Evolutionary conservation across 2,113 vertebrate genomes (phyloP).

Genomic region (Blennius ocellaris): DNA sequence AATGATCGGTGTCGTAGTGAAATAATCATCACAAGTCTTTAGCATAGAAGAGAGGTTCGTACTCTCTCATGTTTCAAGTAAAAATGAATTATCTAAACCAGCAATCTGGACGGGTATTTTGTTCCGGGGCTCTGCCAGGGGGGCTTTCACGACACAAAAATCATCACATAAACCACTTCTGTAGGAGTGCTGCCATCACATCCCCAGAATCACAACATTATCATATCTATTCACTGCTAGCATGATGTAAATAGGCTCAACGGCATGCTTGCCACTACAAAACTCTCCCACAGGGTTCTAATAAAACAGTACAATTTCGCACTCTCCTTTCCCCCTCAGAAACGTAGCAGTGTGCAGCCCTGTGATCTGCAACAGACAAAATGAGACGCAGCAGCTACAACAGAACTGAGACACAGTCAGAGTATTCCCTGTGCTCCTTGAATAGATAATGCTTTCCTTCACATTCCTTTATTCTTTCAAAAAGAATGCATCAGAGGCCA

Average conservation of each 20-base stretch:
- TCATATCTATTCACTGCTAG: constrained; percentile 75
- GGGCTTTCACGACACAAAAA: constrained; percentile 41
- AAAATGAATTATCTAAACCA: constrained; percentile 30
- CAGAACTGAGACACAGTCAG: constrained; percentile 74
- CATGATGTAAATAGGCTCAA: constrained; percentile 82
- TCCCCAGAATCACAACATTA: constrained; percentile 74
- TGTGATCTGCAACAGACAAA: constrained; percentile 85
- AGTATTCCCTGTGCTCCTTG: constrained; percentile 84
- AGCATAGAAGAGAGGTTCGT: constrained; percentile 7
- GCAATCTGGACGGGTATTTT: constrained; percentile 12
- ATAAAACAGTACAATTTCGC: constrained; percentile 80
- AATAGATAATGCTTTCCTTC: constrained; percentile 87
- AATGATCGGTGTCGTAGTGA: constrained; percentile 28
- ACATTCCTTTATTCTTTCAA: constrained; percentile 85
- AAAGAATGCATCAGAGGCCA: constrained; percentile 87
- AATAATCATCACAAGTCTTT: constrained; percentile 41
- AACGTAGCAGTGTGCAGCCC: constrained; percentile 71
- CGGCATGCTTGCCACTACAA: constrained; percentile 76
- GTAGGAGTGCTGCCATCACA: constrained; percentile 55
- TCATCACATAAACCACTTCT: constrained; percentile 53
- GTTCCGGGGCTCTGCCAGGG: constrained; percentile 22
- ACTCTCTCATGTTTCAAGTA: constrained; percentile 13
- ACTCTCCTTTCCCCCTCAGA: constrained; percentile 69
- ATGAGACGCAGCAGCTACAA: constrained; percentile 85
- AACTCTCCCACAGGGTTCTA: constrained; percentile 83